Base-by-base conservation (phyloP, 2,888 invertebrate species). In the Pristionchus maxplancki region DNA sequence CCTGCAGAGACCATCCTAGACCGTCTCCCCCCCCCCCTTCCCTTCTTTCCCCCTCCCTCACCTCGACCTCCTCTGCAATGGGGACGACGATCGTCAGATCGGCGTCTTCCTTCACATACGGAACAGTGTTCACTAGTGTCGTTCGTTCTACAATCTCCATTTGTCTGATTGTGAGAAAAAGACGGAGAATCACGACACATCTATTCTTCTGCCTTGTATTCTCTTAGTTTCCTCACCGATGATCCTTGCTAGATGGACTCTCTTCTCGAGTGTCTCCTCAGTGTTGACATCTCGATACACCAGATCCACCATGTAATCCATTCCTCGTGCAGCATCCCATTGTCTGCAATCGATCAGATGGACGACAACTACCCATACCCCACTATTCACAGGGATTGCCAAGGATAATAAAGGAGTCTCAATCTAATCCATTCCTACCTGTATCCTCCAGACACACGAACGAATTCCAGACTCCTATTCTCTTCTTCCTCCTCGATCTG, bases 41-140 rank as follows among this genome's bases (percentile, higher is more conserved):
- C 20, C 58, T n/a, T 58, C 58, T 58, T 9, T 67, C 67, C 67
- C 67, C 28, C 17, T 37, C 34, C 20, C 17, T 81, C 40, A 89
- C 90, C 88, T 91, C 90, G 53, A 89, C 87, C 50, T 91, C 92
- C 34, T 74, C 89, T 15, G 90, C 93, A 6, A 97, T 96, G 0
- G 97, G 96, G 90, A 98, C 95, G 91, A 98, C 95, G 91, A 98
- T 96, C 89, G 96, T 96, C 8, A 98, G 96, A 91, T 97, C 96
- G 11, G 97, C 97, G 95, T 97, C 97, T 96, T 99, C 98, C 0
- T 98, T 98, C 1, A 98, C 98, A 95, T 98, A 98, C 0, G 98
- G 98, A 95, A 97, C 97, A 90, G 53, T 83, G 34, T 83, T 50
- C 53, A 53, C 53, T 90, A 58, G 85, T 17, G 85, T 44, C 50